Evolutionary conservation across 2,797 vertebrate species (phyloP).

Genomic region (Loris lydekkerianus): DNA sequence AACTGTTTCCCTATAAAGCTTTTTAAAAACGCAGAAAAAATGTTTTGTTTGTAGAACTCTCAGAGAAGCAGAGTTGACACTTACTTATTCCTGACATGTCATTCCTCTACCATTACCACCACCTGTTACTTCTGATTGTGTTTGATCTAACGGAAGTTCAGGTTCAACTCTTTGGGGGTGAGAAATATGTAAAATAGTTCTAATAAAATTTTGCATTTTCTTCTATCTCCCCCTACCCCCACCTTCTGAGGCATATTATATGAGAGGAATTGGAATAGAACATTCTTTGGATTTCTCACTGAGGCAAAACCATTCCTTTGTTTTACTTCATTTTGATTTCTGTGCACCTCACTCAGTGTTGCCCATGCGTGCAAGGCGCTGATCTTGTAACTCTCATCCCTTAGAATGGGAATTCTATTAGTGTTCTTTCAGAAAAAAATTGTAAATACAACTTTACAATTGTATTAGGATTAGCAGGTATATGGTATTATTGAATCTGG

Average conservation of each 20-base stretch:
- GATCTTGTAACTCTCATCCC: conserved; percentile 1
- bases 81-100: neutral
- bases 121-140: neutral
- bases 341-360: neutral
- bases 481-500: neutral
- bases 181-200: conserved; percentile 29
- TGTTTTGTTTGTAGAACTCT: conserved; percentile 10
- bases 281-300: conserved; percentile 37
- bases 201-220: conserved; percentile 36
- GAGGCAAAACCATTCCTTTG: neutral
- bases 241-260: conserved; percentile 1
- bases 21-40: neutral
- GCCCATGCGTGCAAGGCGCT: neutral
- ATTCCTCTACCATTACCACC: neutral
- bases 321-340: neutral
- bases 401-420: neutral
- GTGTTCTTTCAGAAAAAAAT: neutral
- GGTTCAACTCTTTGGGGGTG: neutral
- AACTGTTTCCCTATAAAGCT: neutral
- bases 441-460: neutral
- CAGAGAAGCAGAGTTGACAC: neutral
- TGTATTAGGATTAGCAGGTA: neutral
- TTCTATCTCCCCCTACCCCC: neutral
- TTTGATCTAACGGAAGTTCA: conserved; percentile 39
- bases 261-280: conserved; percentile 17